A percentile compares a stretch with the other conserved stretches of the same genome.
These are phyloP conservation scores for Sarotherodon lohbergeri DNA, from an alignment of 2,113 vertebrate species.

Conservation along the genomic window DNA sequence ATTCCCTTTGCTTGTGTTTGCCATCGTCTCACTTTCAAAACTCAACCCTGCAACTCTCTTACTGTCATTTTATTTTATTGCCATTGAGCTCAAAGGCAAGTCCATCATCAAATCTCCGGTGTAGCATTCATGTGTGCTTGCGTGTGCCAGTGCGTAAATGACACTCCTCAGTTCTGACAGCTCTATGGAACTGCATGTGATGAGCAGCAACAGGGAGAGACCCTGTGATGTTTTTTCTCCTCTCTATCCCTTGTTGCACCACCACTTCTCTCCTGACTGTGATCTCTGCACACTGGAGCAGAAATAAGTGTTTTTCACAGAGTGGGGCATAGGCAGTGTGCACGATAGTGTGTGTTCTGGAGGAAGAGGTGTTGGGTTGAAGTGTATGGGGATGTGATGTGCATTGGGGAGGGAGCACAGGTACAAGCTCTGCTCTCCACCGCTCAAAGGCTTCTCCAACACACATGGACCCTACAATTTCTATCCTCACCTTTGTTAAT, in stretches of 20 bases:
- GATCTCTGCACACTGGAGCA: constrained; percentile 53
- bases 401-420: neutral
- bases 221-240: constrained; percentile 9
- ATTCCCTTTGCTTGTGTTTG: constrained; percentile 6
- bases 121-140: neutral
- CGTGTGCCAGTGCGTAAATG: neutral
- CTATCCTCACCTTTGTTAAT: neutral
- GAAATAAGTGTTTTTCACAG: constrained; percentile 56
- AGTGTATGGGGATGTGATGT: neutral
- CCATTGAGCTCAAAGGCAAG: neutral
- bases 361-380: neutral
- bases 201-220: constrained; percentile 13
- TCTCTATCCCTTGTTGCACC: constrained; percentile 25
- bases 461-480: neutral
- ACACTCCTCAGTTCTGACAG: constrained; percentile 20
- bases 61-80: neutral
- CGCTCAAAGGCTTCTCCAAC: constrained; percentile 18
- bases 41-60: neutral
- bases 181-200: neutral
- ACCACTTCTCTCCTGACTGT: constrained; percentile 33
- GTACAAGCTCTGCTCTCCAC: neutral
- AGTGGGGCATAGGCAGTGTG: constrained; percentile 26
- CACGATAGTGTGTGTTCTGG: neutral
- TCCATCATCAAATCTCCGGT: neutral
- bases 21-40: constrained; percentile 18